These are phyloP conservation scores for Leptodactylus fallax DNA, from an alignment of 2,797 vertebrate species.

Conservation along the genomic window DNA sequence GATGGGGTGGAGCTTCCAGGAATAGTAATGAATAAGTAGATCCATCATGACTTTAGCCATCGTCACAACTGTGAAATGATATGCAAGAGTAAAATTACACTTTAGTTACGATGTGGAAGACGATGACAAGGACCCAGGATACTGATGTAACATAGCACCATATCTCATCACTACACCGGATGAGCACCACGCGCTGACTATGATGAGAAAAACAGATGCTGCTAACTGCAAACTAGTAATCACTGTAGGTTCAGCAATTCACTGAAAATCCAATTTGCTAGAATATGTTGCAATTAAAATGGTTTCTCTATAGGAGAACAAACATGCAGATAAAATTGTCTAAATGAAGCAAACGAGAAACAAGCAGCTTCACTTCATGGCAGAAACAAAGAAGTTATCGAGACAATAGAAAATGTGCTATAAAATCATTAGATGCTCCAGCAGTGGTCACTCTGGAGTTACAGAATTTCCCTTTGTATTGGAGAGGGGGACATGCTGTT, in stretches of 20 bases:
- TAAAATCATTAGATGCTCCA: background rate
- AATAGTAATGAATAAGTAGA: background rate
- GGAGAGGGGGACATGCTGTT: background rate
- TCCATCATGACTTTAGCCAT: background rate
- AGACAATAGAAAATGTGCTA: background rate
- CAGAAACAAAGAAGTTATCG: background rate
- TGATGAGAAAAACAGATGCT: background rate
- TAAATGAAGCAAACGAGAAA: background rate
- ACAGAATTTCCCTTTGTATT: background rate
- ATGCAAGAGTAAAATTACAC: background rate
- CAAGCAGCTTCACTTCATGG: background rate
- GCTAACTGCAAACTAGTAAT: background rate
- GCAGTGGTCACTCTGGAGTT: background rate
- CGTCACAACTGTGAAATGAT: background rate
- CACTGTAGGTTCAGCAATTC: conserved; percentile 21
- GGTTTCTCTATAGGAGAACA: background rate
- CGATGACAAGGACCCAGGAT: background rate
- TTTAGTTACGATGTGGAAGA: background rate
- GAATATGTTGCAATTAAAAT: conserved; percentile 25
- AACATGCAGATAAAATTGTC: background rate
- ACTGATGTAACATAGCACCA: no score
- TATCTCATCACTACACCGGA: background rate
- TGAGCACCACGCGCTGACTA: background rate
- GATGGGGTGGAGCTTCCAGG: background rate
- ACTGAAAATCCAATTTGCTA: conserved; percentile 33